Percentiles rank a stretch among this genome's conserved stretches.
Evolutionary conservation across 2,888 invertebrate genomes (phyloP).

Genomic region (Latrodectus elegans): DNA sequence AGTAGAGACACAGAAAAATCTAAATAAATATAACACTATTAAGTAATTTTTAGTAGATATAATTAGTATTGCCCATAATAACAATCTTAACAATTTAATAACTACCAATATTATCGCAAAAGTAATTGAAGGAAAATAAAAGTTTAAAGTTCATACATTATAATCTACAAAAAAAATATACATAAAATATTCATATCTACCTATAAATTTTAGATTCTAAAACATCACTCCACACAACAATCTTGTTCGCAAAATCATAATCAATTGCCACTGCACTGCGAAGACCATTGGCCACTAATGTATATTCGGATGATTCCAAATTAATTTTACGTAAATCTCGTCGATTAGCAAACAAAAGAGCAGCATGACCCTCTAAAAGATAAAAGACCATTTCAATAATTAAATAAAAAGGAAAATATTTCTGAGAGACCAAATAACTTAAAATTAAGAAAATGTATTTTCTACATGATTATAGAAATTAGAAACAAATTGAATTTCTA

Average conservation of each 20-base stretch:
- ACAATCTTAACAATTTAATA: too few relatives aligned
- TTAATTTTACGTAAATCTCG: slow-evolving; percentile 94
- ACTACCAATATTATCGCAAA: too few relatives aligned
- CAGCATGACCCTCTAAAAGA: slow-evolving; percentile 86
- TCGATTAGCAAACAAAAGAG: slow-evolving; percentile 89
- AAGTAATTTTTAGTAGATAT: too few relatives aligned
- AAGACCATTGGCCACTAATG: slow-evolving; percentile 91
- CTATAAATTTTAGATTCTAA: slow-evolving; percentile 91
- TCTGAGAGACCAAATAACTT: background rate
- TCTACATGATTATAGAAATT: background rate
- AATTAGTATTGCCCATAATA: too few relatives aligned
- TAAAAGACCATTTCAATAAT: too few relatives aligned
- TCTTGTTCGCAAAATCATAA: slow-evolving; percentile 92
- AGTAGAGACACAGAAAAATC: too few relatives aligned
- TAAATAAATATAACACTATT: too few relatives aligned
- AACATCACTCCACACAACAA: slow-evolving; percentile 98
- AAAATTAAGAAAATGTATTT: background rate
- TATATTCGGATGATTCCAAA: slow-evolving; percentile 80
- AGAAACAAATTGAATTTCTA: too few relatives aligned
- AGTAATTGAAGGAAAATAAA: too few relatives aligned
- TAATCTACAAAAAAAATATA: background rate
- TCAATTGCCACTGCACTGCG: slow-evolving; percentile 87
- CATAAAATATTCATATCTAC: slow-evolving; percentile 76
- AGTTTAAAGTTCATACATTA: too few relatives aligned
- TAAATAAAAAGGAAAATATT: background rate